Percentiles rank a stretch among this genome's conserved stretches.
Evolutionary conservation across 2,888 invertebrate species (phyloP).

Genomic region (Ophioninae sp.): DNA sequence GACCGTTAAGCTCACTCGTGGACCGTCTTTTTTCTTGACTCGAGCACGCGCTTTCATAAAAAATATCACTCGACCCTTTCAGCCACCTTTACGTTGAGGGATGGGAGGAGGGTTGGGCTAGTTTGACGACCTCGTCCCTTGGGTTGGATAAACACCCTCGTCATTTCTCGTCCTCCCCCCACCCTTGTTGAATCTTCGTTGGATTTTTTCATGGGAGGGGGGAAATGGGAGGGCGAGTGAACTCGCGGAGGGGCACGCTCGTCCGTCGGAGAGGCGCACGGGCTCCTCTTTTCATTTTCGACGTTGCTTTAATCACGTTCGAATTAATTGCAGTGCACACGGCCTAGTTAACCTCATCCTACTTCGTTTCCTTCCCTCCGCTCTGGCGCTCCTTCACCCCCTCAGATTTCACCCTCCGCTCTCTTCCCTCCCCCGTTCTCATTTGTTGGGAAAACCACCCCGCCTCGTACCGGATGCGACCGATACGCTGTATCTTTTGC

Average conservation of each 20-base stretch:
- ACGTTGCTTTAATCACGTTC: conserved; percentile 63
- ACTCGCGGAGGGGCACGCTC: not conserved
- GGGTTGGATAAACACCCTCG: conserved; percentile 43
- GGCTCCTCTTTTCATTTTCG: conserved; percentile 54
- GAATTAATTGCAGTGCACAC: conserved; percentile 63
- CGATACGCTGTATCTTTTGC: conserved; percentile 21
- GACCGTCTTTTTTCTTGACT: conserved; percentile 4
- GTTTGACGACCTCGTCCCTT: conserved; percentile 23
- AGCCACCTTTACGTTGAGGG: not conserved
- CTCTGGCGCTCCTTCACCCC: not conserved
- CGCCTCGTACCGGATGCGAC: not conserved
- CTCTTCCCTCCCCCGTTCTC: not conserved
- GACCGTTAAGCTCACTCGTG: conserved; percentile 47
- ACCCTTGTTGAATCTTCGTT: not conserved
- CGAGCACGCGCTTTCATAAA: conserved; percentile 35
- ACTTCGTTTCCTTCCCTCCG: conserved; percentile 1
- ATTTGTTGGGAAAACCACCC: conserved; percentile 41
- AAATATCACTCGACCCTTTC: conserved; percentile 47
- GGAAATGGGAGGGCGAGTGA: not conserved
- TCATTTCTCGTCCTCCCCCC: conserved; percentile 22
- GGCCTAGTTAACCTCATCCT: conserved; percentile 55
- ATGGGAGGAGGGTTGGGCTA: not conserved
- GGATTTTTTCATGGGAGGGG: not conserved
- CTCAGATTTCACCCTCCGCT: too few species aligned
- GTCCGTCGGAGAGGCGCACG: not conserved